Evolutionary conservation across 2,113 vertebrate genomes (phyloP), one percentile per base, ranked within the genome.

Genomic region (Heterotilapia buettikoferi): DNA sequence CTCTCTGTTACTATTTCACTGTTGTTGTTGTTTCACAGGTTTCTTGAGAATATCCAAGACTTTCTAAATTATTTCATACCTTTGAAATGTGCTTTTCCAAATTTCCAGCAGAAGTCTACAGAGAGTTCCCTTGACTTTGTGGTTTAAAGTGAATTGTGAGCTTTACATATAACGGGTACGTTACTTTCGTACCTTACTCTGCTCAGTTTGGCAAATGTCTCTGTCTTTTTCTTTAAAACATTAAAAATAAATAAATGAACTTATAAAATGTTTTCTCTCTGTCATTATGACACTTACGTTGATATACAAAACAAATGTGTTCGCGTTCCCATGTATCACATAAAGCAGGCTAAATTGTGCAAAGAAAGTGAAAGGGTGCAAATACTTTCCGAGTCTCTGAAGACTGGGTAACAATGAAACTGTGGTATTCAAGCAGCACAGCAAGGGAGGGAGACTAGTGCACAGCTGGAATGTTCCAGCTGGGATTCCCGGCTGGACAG

Each of bases 401-500:
- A 79, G 73, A 83, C 29, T 59, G 59, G 54, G 83, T 31, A 56
- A 53, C 59, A 84, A 84, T 63, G 86, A 86, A 43, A 83, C 40
- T 21, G 76, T 53, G 47, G 87, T 73, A 87, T 84, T 86, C 19
- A 61, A 86, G 68, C 53, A 78, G 21, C 40, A 12, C 26, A 53
- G 85, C 87, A 38, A 90, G 71, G 63, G 79, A 83, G 85, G 61
- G 82, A 61, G 90, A 53, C 66, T 61, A 68, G 81, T 54, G 86
- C 88, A 93, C 93, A 92, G 92, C 92, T 95, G 95, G 95, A 96
- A 94, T 94, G 94, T 95, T 95, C 94, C 95, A 95, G 92, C 94
- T 95, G 95, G 95, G 94, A 95, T 94, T 95, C 93, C 95, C 92
- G 68, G 91, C 92, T 94, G 93, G 84, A 96, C 93, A 96, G 96